Base-by-base conservation (phyloP, 2,888 invertebrate genomes). In the Lumbricus terrestris region DNA sequence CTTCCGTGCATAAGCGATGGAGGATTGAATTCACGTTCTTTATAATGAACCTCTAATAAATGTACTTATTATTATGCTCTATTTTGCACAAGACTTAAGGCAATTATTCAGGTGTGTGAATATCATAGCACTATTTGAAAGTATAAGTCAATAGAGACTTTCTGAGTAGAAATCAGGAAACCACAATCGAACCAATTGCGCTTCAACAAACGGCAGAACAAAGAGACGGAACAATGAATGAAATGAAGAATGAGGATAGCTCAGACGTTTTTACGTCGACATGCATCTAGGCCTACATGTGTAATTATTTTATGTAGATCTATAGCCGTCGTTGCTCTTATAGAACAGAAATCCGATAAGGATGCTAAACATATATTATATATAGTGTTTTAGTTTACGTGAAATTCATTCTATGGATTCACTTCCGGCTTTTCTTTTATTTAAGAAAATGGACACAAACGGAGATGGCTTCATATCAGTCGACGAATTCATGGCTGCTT, bases 381-480 rank as follows among this genome's bases (percentile, higher is more conserved):
- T n/a, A n/a, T 16, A 15, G 0, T 69, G 29, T 0, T 0, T 16
- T n/a, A 4, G 8, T 8, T 69, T n/a, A 8, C n/a, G 13, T 16
- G 1, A 20, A 16, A n/a, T 4, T 15, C n/a, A 8, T 16, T 8
- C n/a, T 69, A 15, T 29, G 5, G 29, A 69, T 69, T 69, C 69
- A 69, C 5, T n/a, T 11, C n/a, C 0, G n/a, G n/a, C 69, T n/a
- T 54, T 89, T n/a, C n/a, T 69, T 37, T 47, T 4, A 33, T 23
- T 89, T 89, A 88, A 90, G 91, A 91, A 91, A 90, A 91, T 91
- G 91, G 91, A 91, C 42, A 54, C 88, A 23, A 90, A 90, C 82
- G 29, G 47, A 42, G 90, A 91, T 40, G 91, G 91, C 13, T 82
- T 91, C 18, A 91, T 91, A 42, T 85, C 91, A 37, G 69, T 90